Conservation (phyloP, 2,888 invertebrate genomes). For the Reticulitermes lucifugus region DNA sequence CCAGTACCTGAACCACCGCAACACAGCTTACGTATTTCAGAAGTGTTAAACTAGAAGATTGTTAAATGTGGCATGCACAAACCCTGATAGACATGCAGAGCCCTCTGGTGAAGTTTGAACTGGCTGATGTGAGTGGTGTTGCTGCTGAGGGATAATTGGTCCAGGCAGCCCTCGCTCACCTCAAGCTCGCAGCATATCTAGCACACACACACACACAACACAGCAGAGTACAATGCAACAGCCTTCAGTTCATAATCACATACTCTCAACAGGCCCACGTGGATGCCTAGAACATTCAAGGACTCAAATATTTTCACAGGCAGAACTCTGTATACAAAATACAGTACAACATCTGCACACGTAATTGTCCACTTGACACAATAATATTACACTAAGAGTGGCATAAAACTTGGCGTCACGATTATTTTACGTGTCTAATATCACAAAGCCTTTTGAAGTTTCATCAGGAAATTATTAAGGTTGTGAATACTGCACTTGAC, state of each 20-base stretch:
- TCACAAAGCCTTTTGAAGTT: too few relatives aligned
- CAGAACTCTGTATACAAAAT: too few relatives aligned
- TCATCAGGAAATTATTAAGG: too few relatives aligned
- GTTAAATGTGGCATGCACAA: conserved; percentile 54
- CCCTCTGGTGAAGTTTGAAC: conserved; percentile 87
- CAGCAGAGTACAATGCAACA: background rate
- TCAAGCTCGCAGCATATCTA: conserved; percentile 68
- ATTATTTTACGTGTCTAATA: too few relatives aligned
- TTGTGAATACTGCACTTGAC: too few relatives aligned
- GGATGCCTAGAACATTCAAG: too few relatives aligned
- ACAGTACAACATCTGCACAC: too few relatives aligned
- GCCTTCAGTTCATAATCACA: too few relatives aligned
- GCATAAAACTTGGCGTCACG: too few relatives aligned
- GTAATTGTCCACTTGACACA: too few relatives aligned
- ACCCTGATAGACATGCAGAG: conserved; percentile 89
- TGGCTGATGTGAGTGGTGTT: conserved; percentile 72
- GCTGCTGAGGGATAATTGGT: conserved; percentile 72
- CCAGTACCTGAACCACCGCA: background rate
- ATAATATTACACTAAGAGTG: too few relatives aligned
- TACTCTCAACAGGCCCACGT: background rate
- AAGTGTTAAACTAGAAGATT: background rate
- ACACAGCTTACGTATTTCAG: background rate
- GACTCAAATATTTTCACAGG: too few relatives aligned
- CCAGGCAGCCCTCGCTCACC: conserved; percentile 72
- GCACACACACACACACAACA: background rate